These are phyloP conservation scores for Agonopterix alstromeriana DNA, from an alignment of 2,888 invertebrate species.

Conservation along the genomic window DNA sequence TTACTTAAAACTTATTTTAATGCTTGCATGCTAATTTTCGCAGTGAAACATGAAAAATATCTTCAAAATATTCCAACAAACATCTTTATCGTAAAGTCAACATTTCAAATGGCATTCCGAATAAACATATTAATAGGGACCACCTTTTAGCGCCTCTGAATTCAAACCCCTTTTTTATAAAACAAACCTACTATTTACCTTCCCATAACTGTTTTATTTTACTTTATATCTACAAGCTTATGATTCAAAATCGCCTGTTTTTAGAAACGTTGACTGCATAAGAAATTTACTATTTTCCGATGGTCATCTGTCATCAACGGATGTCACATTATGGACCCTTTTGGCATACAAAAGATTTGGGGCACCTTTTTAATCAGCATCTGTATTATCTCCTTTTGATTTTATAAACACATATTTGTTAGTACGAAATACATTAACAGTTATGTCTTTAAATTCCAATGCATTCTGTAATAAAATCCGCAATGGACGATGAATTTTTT, in stretches of 20 bases:
- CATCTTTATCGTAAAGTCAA: constrained; percentile 46
- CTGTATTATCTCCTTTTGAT: too few relatives aligned
- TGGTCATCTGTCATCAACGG: constrained; percentile 64
- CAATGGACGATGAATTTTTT: constrained; percentile 7
- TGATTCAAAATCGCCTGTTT: too few relatives aligned
- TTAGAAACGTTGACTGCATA: too few relatives aligned
- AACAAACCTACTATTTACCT: neutral
- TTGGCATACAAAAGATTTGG: constrained; percentile 31
- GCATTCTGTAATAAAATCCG: neutral
- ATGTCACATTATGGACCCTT: constrained; percentile 57
- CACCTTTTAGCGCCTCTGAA: constrained; percentile 68
- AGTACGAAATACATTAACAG: too few relatives aligned
- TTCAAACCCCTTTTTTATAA: constrained; percentile 41
- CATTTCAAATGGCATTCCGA: constrained; percentile 23
- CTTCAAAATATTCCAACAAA: constrained; percentile 32
- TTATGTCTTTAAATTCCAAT: too few relatives aligned
- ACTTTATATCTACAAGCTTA: too few relatives aligned
- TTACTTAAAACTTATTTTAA: too few relatives aligned
- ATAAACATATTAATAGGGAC: constrained; percentile 41
- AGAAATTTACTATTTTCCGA: constrained; percentile 7
- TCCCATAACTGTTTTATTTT: too few relatives aligned
- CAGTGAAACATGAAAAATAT: constrained; percentile 32
- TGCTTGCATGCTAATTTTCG: constrained; percentile 37
- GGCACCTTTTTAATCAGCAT: neutral
- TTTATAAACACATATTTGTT: too few relatives aligned